These are phyloP conservation scores for Rhineura floridana DNA, from an alignment of 2,113 vertebrate species.

Conservation along the genomic window DNA sequence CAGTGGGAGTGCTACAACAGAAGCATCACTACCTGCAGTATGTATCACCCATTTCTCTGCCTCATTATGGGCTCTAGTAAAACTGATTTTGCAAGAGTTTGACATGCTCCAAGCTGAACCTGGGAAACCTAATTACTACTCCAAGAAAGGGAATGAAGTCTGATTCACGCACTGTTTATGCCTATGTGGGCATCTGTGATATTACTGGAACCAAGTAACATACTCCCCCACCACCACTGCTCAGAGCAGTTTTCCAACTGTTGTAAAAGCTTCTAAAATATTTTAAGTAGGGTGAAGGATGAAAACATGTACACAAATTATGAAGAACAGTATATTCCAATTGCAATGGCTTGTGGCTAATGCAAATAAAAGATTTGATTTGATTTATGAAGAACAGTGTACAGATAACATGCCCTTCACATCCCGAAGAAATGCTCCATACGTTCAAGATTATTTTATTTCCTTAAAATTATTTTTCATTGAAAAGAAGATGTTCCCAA, in stretches of 20 bases:
- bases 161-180: background rate
- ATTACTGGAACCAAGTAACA: background rate
- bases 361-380: too few species aligned
- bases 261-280: background rate
- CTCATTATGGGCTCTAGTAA: background rate
- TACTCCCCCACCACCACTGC: too few species aligned
- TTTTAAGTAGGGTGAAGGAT: background rate
- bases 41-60: background rate
- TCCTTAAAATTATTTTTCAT: background rate
- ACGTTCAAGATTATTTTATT: background rate
- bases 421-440: background rate
- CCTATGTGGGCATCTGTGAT: background rate
- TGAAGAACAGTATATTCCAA: too few species aligned
- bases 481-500: too few species aligned
- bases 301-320: too few species aligned
- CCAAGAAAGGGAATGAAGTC: background rate
- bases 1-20: background rate
- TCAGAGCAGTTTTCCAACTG: background rate
- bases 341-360: too few species aligned
- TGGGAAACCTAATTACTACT: background rate
- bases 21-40: too few species aligned
- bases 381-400: too few species aligned
- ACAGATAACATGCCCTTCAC: too few species aligned
- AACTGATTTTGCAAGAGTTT: too few species aligned
- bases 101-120: background rate